Evolutionary conservation across 2,797 vertebrate genomes (phyloP).

Genomic region (Mus minutoides): DNA sequence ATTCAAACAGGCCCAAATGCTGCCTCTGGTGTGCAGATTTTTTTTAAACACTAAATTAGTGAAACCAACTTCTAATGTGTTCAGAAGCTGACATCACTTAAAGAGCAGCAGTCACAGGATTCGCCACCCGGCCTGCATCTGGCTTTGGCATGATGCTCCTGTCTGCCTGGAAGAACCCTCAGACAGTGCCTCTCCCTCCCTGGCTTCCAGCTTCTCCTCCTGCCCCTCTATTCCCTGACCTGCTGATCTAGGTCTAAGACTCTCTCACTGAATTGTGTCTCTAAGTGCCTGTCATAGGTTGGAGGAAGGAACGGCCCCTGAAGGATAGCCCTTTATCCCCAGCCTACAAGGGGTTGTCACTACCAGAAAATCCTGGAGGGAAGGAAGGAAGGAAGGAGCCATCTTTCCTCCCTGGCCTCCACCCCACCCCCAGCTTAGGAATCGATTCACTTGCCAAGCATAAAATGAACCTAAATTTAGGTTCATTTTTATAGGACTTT

Average conservation of each 20-base stretch:
- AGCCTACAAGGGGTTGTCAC: background rate
- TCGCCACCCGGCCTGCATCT: background rate
- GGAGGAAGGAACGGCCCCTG: background rate
- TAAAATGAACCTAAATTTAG: conserved; percentile 73
- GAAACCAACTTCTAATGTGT: background rate
- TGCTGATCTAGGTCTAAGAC: background rate
- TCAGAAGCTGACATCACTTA: background rate
- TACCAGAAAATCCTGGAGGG: background rate
- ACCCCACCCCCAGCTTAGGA: conserved; percentile 11
- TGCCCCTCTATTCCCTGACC: background rate
- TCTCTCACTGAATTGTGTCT: background rate
- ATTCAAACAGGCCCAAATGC: background rate
- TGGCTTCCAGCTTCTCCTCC: background rate
- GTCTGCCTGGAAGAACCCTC: background rate
- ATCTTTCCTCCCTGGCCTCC: background rate
- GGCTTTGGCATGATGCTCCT: background rate
- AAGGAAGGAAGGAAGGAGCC: too few relatives aligned
- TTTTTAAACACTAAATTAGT: background rate
- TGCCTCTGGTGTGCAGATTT: background rate
- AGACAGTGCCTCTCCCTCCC: background rate
- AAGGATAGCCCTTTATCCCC: background rate
- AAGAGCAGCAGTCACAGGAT: background rate
- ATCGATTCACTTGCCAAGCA: conserved; percentile 56
- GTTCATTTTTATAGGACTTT: conserved; percentile 66
- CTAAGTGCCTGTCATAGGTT: background rate